Percentiles rank a stretch among this genome's conserved stretches.
These are phyloP conservation scores for Sesia apiformis DNA, from an alignment of 2,888 invertebrate species.

Conservation along the genomic window DNA sequence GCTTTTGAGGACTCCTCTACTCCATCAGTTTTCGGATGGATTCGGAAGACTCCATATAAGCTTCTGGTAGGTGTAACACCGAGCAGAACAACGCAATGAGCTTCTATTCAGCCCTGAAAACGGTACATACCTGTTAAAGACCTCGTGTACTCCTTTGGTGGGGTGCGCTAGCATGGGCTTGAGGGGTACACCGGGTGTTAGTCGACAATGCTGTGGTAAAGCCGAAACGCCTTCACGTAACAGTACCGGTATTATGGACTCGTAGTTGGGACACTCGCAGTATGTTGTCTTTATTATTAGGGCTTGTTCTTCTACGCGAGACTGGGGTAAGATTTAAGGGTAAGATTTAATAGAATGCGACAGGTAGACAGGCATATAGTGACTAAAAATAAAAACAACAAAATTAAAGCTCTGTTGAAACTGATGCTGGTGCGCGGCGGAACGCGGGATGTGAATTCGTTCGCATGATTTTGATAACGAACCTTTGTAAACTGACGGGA, in stretches of 20 bases:
- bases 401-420: no score
- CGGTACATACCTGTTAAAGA: slow-evolving; percentile 77
- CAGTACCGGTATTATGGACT: slow-evolving; percentile 85
- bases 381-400: not conserved
- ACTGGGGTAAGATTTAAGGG: slow-evolving; percentile 16
- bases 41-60: not conserved
- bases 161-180: slow-evolving; percentile 99
- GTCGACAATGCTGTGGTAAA: slow-evolving; percentile 86
- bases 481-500: no score
- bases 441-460: no score
- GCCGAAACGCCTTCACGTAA: slow-evolving; percentile 83
- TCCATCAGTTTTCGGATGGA: not conserved
- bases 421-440: no score
- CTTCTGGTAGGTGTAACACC: not conserved
- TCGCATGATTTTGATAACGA: no score
- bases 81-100: no score
- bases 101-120: not conserved
- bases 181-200: slow-evolving; percentile 93
- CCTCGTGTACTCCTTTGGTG: slow-evolving; percentile 93
- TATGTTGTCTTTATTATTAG: slow-evolving; percentile 92
- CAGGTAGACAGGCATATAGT: not conserved
- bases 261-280: slow-evolving; percentile 97
- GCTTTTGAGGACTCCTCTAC: no score
- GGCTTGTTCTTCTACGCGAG: slow-evolving; percentile 81
- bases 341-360: not conserved